Evolutionary conservation across 2,888 invertebrate species (phyloP), one percentile per base, ranked within the genome.

Genomic region (Hyles lineata): DNA sequence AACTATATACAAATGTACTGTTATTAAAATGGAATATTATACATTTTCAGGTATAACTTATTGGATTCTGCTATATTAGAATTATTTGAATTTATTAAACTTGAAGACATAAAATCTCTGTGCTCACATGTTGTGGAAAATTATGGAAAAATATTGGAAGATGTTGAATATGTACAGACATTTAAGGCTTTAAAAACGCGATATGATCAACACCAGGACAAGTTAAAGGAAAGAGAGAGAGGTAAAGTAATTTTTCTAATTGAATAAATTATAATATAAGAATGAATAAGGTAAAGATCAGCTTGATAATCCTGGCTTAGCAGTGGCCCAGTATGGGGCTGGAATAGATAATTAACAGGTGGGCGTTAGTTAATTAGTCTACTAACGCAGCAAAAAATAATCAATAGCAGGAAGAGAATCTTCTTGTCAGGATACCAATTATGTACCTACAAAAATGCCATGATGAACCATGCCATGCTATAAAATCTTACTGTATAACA

Each of bases 51-150:
- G 86, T 99, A 99, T 95, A 99, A 99, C 95, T 96, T 99, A 82
- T 95, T 99, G 83, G 99, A 99, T 94, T 99, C 99, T 43, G 99
- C 99, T 79, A 98, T 99, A 90, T 96, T 99, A 90, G 99, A 99
- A 95, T 96, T 99, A 96, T 99, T 99, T 95, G 99, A 99, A 95
- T 99, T 98, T 94, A 99, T 99, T 80, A 98, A 98, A 95, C 94
- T 98, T 92, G 98, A 98, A 95, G 98, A 98, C 89, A 97, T 98
- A 76, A 98, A 98, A 92, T 97, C 97, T 61, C 95, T 98, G 82
- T 98, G 97, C 95, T 97, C 97, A 75, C 98, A 99, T 92, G 97
- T 99, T 80, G 98, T 99, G 81, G 99, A 99, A 93, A 98, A 98
- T 92, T 99, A 98, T 92, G 98, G 98, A 83, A 98, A 98, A 93